A percentile compares a stretch with the other conserved stretches of the same genome.
These are phyloP conservation scores for Eleutherodactylus coqui DNA, from an alignment of 2,797 vertebrate genomes.

Conservation along the genomic window DNA sequence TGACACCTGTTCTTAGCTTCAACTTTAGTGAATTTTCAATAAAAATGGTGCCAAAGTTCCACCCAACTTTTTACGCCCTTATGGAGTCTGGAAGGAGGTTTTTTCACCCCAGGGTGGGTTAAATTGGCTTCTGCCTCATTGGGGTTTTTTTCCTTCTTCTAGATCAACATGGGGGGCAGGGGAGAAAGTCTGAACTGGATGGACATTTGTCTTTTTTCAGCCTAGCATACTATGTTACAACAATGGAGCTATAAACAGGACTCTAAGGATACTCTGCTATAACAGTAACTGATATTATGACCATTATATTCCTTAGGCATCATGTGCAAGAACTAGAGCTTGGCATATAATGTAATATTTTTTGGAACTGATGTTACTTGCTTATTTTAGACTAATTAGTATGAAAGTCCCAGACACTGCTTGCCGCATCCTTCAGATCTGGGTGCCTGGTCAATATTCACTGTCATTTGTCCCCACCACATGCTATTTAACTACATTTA, in stretches of 20 bases:
- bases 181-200: too few relatives aligned
- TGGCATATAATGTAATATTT: neutral
- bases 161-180: too few relatives aligned
- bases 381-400: neutral
- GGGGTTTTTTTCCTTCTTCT: too few relatives aligned
- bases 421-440: neutral
- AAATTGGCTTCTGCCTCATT: too few relatives aligned
- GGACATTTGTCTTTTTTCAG: too few relatives aligned
- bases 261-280: neutral
- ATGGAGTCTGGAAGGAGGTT: neutral
- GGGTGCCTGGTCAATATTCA: neutral
- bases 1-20: constrained; percentile 29
- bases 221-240: too few relatives aligned
- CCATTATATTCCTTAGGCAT: neutral
- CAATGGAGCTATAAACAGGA: neutral
- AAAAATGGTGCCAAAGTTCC: neutral
- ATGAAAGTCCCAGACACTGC: neutral
- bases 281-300: neutral
- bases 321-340: neutral
- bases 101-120: too few relatives aligned
- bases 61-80: neutral
- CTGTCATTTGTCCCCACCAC: neutral
- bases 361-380: neutral
- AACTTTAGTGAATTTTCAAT: neutral
- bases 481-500: neutral